These are phyloP conservation scores for Platyscapa corneri DNA, from an alignment of 1,140 invertebrate species.

Conservation along the genomic window DNA sequence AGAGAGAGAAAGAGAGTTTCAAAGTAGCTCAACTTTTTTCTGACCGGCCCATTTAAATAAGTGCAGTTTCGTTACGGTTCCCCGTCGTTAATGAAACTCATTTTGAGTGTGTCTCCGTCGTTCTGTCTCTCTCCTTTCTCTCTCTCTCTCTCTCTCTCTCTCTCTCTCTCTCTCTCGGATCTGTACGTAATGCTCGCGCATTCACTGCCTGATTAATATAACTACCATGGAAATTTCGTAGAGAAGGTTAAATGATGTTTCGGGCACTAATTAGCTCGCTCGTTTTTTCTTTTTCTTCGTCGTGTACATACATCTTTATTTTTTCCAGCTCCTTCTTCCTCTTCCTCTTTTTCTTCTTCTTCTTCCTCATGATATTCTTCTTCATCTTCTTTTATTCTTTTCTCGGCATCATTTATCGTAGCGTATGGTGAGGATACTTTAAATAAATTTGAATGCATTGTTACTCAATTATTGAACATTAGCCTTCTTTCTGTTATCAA, in stretches of 20 bases:
- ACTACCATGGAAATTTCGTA: conserved; percentile 20
- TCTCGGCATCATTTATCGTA: neutral
- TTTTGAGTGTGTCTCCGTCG: neutral
- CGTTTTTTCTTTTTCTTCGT: neutral
- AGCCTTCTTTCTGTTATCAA: neutral
- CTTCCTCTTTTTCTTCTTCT: neutral
- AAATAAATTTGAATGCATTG: neutral
- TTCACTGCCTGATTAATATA: conserved; percentile 20
- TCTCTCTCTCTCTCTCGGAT: neutral
- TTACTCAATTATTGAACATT: neutral
- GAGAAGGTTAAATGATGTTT: conserved; percentile 28
- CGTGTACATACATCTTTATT: conserved; percentile 23
- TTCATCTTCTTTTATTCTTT: neutral
- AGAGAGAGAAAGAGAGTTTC: neutral
- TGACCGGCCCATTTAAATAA: neutral
- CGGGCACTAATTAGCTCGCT: conserved; percentile 41
- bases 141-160: neutral
- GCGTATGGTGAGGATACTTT: neutral
- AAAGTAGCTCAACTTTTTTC: neutral
- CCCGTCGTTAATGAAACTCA: neutral
- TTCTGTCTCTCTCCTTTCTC: neutral
- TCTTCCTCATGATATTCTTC: neutral
- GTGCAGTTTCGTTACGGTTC: conserved; percentile 20
- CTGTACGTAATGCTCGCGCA: neutral
- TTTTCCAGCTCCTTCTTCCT: neutral